phyloP scores from a whole-genome alignment of 2,888 invertebrate genomes.

The Phragmatobia fuliginosa region DNA sequence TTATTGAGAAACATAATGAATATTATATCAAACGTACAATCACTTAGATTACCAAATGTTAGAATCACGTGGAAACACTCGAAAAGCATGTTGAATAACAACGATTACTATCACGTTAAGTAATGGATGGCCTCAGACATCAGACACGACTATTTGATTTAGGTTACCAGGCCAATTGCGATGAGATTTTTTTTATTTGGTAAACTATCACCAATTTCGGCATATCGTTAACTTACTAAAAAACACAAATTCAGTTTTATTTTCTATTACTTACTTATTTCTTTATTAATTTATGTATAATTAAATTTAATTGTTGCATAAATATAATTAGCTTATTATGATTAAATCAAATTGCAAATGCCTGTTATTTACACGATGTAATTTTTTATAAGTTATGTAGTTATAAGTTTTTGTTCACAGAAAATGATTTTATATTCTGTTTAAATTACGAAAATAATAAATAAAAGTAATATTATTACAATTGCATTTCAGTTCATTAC shows the following conservation, averaged over 20 bases:
- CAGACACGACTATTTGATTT: slow-evolving; percentile 47
- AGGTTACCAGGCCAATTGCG: slow-evolving; percentile 54
- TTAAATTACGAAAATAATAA: too few species aligned
- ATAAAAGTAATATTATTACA: too few species aligned
- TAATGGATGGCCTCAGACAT: slow-evolving; percentile 53
- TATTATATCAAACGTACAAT: slow-evolving; percentile 37
- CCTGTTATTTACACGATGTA: too few species aligned
- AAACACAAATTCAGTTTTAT: not conserved
- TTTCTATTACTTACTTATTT: too few species aligned
- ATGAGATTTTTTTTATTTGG: slow-evolving; percentile 20
- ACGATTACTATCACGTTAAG: slow-evolving; percentile 46
- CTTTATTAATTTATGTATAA: too few species aligned
- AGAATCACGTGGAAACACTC: slow-evolving; percentile 51
- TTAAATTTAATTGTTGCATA: too few species aligned
- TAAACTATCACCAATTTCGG: not conserved
- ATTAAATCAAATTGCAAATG: too few species aligned
- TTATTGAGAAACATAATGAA: slow-evolving; percentile 40
- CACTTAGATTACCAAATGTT: slow-evolving; percentile 45
- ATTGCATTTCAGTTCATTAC: too few species aligned
- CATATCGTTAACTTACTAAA: not conserved
- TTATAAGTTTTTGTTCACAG: too few species aligned
- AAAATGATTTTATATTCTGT: too few species aligned
- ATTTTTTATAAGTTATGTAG: too few species aligned
- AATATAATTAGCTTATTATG: too few species aligned
- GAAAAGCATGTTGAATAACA: slow-evolving; percentile 46